phyloP scores from a whole-genome alignment of 2,113 vertebrate genomes.

The Poicephalus meyeri region DNA sequence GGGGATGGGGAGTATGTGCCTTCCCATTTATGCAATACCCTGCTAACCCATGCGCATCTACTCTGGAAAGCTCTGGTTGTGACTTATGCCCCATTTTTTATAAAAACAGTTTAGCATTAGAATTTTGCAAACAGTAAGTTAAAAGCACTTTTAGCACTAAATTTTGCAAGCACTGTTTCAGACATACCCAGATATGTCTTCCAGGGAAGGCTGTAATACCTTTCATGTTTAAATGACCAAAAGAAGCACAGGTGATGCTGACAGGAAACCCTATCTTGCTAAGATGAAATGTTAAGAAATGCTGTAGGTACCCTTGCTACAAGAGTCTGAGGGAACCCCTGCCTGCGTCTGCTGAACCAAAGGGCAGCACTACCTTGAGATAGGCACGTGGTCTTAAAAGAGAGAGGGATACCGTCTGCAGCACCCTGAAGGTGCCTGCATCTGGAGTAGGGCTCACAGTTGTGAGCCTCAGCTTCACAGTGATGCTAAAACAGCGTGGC shows the following conservation, averaged over 20 bases:
- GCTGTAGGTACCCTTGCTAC: background rate
- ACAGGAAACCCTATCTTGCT: background rate
- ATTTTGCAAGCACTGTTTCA: background rate
- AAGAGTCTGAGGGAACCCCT: background rate
- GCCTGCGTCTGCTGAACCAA: background rate
- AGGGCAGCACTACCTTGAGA: background rate
- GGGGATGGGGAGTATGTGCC: background rate
- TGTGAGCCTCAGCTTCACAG: background rate
- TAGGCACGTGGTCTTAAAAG: background rate
- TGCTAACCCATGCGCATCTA: background rate
- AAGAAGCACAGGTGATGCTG: background rate
- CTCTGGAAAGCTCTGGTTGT: background rate
- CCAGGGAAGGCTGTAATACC: background rate
- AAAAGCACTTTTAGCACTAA: background rate
- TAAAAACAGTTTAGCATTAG: background rate
- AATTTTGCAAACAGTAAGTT: background rate
- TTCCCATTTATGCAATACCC: background rate
- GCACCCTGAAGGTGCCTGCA: background rate
- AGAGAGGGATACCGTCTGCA: background rate
- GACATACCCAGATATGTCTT: background rate
- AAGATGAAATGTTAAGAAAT: background rate
- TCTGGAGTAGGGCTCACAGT: background rate
- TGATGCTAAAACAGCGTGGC: background rate
- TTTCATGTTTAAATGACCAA: background rate
- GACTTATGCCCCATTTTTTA: background rate